Conservation (phyloP, 37 sponge, comb jelly and placozoan genomes). For the Chondrosia reniformis region DNA sequence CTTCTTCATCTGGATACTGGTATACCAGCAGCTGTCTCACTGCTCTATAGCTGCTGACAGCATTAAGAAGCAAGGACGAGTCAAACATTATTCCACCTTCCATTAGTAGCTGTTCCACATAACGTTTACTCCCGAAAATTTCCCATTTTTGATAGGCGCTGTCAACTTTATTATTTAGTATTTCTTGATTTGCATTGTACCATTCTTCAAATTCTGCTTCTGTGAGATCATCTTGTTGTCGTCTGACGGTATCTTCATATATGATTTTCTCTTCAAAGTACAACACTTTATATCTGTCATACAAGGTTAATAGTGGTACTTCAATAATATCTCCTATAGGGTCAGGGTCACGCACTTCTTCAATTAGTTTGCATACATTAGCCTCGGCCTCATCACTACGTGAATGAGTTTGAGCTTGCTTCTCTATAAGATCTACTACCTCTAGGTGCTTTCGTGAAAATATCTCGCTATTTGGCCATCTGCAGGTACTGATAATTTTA, state of each 20-base stretch:
- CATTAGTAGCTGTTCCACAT: slow-evolving; percentile 26
- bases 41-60: background rate
- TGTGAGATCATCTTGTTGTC: background rate
- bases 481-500: background rate
- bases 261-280: slow-evolving; percentile 18
- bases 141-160: slow-evolving; percentile 39
- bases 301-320: slow-evolving; percentile 27
- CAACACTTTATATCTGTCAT: slow-evolving; percentile 30
- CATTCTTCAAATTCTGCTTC: slow-evolving; percentile 11
- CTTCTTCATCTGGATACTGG: background rate
- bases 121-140: slow-evolving; percentile 25
- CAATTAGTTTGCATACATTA: background rate
- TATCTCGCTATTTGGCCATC: background rate
- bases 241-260: background rate
- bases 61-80: background rate
- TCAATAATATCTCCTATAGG: background rate
- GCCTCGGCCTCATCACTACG: background rate
- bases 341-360: slow-evolving; percentile 1
- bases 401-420: background rate
- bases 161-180: background rate
- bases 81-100: background rate
- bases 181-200: slow-evolving; percentile 6
- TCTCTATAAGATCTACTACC: background rate
- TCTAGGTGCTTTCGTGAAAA: background rate
- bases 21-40: slow-evolving; percentile 1